A percentile compares a stretch with the other conserved stretches of the same genome.
These are phyloP conservation scores for Camelus dromedarius DNA, from an alignment of 2,113 vertebrate genomes.

Conservation along the genomic window DNA sequence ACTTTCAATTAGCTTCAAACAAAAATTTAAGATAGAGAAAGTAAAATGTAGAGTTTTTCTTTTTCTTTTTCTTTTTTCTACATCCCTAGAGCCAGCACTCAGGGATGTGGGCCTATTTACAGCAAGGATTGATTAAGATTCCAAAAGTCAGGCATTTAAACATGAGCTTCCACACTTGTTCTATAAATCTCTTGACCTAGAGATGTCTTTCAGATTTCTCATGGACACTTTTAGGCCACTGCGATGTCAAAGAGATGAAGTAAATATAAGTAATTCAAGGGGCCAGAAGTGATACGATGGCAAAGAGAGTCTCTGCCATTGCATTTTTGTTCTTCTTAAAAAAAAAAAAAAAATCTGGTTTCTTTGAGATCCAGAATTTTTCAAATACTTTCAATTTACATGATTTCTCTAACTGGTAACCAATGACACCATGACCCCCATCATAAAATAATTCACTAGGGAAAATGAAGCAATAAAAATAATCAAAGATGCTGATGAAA, in stretches of 20 bases:
- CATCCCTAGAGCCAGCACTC: neutral
- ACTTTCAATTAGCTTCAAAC: constrained; percentile 27
- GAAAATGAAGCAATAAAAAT: neutral
- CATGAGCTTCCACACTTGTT: neutral
- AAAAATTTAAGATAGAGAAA: neutral
- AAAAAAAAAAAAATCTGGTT: neutral
- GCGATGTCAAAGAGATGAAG: neutral
- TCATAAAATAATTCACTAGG: neutral
- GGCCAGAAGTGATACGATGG: neutral
- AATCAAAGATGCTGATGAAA: neutral
- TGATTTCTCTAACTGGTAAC: neutral
- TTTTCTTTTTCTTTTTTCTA: neutral
- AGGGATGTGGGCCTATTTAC: neutral
- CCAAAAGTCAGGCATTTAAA: constrained; percentile 19
- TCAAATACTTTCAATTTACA: neutral
- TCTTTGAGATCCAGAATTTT: neutral
- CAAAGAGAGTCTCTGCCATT: neutral
- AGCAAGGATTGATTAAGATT: constrained; percentile 42
- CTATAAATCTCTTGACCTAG: constrained; percentile 33
- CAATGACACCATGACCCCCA: neutral
- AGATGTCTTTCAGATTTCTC: constrained; percentile 17
- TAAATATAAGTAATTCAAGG: neutral
- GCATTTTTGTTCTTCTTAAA: neutral
- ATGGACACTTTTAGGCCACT: neutral
- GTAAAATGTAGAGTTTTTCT: neutral